phyloP scores from a whole-genome alignment of 1,140 invertebrate species.

The Bombus ignitus region DNA sequence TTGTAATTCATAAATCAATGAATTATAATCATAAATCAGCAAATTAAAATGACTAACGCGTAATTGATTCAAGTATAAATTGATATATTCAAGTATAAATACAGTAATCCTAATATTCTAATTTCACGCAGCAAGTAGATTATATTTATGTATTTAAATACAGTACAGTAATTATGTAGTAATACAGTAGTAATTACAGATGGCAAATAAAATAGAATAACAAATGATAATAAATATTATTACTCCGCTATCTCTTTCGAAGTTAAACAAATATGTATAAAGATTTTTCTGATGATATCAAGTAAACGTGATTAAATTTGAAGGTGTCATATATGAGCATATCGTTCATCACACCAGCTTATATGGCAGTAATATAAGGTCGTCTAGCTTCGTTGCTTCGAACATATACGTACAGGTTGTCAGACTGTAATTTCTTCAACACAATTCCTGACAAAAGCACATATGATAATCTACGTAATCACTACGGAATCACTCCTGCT shows the following conservation, averaged over 20 bases:
- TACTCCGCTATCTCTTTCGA: too few relatives aligned
- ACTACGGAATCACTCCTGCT: not conserved
- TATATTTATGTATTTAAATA: too few relatives aligned
- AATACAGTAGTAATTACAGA: too few relatives aligned
- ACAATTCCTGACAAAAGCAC: not conserved
- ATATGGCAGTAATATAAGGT: conserved; percentile 36
- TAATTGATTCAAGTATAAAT: not conserved
- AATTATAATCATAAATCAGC: too few relatives aligned
- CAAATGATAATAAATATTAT: too few relatives aligned
- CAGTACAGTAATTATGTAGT: too few relatives aligned
- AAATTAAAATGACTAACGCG: too few relatives aligned
- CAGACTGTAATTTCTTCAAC: conserved; percentile 34
- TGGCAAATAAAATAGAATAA: too few relatives aligned
- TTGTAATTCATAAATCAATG: not conserved
- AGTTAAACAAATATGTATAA: too few relatives aligned
- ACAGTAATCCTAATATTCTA: not conserved
- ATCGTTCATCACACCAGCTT: conserved; percentile 19
- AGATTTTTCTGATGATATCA: not conserved
- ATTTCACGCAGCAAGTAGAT: not conserved
- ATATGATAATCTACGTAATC: conserved; percentile 9
- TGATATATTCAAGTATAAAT: not conserved
- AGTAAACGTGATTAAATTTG: not conserved
- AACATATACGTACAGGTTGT: not conserved
- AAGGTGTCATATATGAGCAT: not conserved
- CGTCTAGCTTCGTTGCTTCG: conserved; percentile 36